Base-by-base conservation (phyloP, 2,113 vertebrate species). In the Antigone vipio region DNA sequence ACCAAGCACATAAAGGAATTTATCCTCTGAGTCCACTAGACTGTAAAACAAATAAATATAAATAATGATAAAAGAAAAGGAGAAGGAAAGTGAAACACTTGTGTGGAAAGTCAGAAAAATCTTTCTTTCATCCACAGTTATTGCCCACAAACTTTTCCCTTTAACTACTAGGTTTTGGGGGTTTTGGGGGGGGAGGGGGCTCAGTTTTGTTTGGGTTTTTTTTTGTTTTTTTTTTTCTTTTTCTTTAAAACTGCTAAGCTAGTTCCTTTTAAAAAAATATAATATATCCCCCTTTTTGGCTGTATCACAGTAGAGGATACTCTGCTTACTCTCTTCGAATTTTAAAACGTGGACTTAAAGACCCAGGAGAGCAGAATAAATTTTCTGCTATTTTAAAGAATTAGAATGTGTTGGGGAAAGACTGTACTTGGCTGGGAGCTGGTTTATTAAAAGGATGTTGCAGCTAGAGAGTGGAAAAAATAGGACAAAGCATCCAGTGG, bases 371-470 rank as follows among this genome's bases (percentile, higher is more conserved):
- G 85, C 88, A 95, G 96, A 96, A 96, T 89, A 95, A 29, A 93
- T 97, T 96, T 95, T 96, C 95, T 97, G 93, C 95, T 97, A 35
- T 96, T 97, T 97, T 92, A 92, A 94, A 96, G 85, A 94, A 94
- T 93, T 79, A 92, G 85, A 93, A 88, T 90, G 78, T 88, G 71
- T 40, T 94, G 80, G 66, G 93, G 76, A 89, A 93, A 93, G 90
- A 18, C 91, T 56, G 53, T 18, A 44, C 90, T 93, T 95, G 93
- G 91, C 93, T 96, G 77, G 86, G 77, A 96, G 80, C 83, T 88
- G 92, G 83, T 95, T 94, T 94, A 94, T 96, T 95, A 95, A 93
- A 86, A 95, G 91, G 91, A 97, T 89, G 78, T 32, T 96, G 86
- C 77, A 96, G 94, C 91, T 58, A 21, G 80, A 91, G 91, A 89